Evolutionary conservation across 2,888 invertebrate genomes (phyloP).

Genomic region (Aspidapion aeneum): DNA sequence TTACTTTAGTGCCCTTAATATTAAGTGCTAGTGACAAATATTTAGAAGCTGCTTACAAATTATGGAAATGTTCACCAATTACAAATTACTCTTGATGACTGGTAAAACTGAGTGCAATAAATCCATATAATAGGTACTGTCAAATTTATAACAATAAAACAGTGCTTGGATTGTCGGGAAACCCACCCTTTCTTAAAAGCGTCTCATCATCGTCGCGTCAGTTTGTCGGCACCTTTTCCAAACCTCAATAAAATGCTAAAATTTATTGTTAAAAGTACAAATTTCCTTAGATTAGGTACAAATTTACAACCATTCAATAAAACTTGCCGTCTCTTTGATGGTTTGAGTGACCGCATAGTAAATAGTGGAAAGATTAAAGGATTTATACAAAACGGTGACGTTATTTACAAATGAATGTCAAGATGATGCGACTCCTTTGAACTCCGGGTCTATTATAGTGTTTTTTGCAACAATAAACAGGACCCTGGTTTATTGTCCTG

Average conservation of each 20-base stretch:
- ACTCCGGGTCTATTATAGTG: background rate
- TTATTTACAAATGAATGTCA: background rate
- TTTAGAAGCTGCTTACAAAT: no score
- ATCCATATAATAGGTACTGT: background rate
- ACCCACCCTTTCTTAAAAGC: background rate
- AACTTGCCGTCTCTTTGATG: background rate
- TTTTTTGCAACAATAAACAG: background rate
- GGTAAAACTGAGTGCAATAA: background rate
- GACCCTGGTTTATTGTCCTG: background rate
- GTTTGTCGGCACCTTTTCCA: background rate
- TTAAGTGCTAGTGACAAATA: no score
- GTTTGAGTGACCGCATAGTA: constrained; percentile 1
- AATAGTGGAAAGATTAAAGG: constrained; percentile 4
- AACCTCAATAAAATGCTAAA: background rate
- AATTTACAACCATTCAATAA: background rate
- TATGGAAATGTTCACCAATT: no score
- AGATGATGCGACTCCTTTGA: background rate
- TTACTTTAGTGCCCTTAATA: no score
- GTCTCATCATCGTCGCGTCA: background rate
- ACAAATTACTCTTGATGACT: background rate
- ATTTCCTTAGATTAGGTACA: background rate
- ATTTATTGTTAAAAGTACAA: background rate
- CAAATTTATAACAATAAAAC: background rate
- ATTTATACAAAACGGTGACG: background rate
- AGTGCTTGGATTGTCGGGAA: background rate